Base-by-base conservation (phyloP, 1,140 invertebrate species). In the Drepana arcuata region DNA sequence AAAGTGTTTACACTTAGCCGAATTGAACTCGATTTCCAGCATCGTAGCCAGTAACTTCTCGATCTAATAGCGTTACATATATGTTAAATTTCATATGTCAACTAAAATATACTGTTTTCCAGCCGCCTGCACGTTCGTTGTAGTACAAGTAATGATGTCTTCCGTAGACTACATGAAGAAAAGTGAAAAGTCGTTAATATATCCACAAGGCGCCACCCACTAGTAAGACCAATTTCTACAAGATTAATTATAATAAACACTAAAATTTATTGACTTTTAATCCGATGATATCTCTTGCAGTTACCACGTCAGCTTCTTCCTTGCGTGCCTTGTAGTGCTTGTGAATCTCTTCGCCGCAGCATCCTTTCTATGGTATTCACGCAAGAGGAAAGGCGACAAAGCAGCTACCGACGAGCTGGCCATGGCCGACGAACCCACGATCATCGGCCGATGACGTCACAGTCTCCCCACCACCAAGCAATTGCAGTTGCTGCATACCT, bases 381-480 rank as follows among this genome's bases (percentile, higher is more conserved):
- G 90, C 32, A 95, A 95, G 40, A 88, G 91, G 60, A 95, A 95
- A 82, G 89, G 92, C 6, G 88, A 91, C 43, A 92, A 92, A 56
- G 92, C 92, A 4, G 88, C 89, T 0, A 91, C 87, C 12, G 92
- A 93, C 48, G 90, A 92, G 56, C 77, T 93, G 11, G 92, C 91
- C 0, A 90, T 92, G 87, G 92, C 92, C 12, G 93, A 95, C 56
- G 93, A 94, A 62, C 91, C 92, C 0, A 92, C 91, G 10, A 92
- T 91, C 44, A 91, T 95, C 47, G 92, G 93, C 47, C 89, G 92
- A 86, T 93, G 84, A 90, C 73, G 62, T 35, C 41, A 45, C 48
- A 18, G 39, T 11, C 34, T 1, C 7, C 7, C 7, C 34, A 37
- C 34, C 27, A 39, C 48, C 40, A 52, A 48, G 37, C 58, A 47